Conservation (phyloP, 37 sponge, comb jelly and placozoan species). For the Aphrocallistes beatrix region DNA sequence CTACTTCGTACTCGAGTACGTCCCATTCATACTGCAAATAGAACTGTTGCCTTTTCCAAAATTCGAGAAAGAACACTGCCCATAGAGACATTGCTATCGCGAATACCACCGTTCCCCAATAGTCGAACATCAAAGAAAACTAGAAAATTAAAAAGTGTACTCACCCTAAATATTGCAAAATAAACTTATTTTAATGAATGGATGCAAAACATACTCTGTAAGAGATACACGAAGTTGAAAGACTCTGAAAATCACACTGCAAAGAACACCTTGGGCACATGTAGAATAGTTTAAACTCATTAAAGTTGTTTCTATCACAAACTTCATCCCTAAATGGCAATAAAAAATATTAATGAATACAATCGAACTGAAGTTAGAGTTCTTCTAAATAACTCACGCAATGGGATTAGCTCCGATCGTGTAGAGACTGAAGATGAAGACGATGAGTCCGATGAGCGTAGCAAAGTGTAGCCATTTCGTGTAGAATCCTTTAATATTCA, state of each 20-base stretch:
- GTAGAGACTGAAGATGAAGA: constrained; percentile 30
- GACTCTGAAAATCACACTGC: constrained; percentile 25
- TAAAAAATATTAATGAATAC: neutral
- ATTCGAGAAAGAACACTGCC: constrained; percentile 87
- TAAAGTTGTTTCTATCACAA: neutral
- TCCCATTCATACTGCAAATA: constrained; percentile 90
- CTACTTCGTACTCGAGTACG: constrained; percentile 79
- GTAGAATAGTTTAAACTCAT: constrained; percentile 29
- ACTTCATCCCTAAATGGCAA: constrained; percentile 11
- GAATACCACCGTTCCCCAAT: constrained; percentile 14
- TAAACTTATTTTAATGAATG: neutral
- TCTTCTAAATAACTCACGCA: neutral
- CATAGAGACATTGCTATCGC: neutral
- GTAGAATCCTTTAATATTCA: constrained; percentile 28
- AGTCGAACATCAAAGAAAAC: constrained; percentile 21
- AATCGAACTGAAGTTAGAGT: too few species aligned
- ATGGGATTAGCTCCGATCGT: neutral
- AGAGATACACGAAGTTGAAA: neutral
- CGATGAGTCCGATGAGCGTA: constrained; percentile 29
- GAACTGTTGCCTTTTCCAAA: constrained; percentile 91
- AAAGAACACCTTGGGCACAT: constrained; percentile 47
- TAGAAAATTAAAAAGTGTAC: neutral
- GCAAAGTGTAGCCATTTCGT: constrained; percentile 35
- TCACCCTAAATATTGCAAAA: neutral
- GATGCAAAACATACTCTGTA: neutral